phyloP scores from a whole-genome alignment of 2,888 invertebrate species.

The Cryptosula pallasiana region DNA sequence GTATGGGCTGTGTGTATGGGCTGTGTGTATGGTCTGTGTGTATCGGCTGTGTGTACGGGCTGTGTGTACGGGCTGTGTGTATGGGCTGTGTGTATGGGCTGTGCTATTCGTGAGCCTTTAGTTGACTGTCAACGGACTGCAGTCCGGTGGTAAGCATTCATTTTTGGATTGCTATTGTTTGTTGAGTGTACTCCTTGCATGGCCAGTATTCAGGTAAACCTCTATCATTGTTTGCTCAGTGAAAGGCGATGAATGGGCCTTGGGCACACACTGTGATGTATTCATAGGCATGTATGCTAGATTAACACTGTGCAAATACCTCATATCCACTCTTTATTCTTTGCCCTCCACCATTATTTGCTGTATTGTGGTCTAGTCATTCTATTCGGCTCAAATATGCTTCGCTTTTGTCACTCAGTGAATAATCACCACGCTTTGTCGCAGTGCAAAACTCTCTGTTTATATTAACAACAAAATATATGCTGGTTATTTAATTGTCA shows the following conservation, averaged over 20 bases:
- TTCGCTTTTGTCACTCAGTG: not conserved
- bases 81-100: no score
- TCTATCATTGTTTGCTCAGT: conserved; percentile 6
- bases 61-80: no score
- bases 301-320: conserved; percentile 5
- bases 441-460: not conserved
- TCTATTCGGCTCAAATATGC: not conserved
- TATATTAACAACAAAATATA: not conserved
- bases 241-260: not conserved
- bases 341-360: not conserved
- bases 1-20: no score
- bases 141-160: no score
- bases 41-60: no score
- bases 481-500: conserved; percentile 19
- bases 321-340: not conserved
- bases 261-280: not conserved
- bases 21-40: no score
- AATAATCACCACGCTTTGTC: not conserved
- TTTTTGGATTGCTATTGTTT: not conserved
- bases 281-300: not conserved
- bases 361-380: not conserved
- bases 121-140: no score
- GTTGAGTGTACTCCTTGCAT: no score
- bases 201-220: not conserved
- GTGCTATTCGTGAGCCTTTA: no score